Base-by-base conservation (phyloP, 2,113 vertebrate genomes). In the rat (Rattus norvegicus) region DNA sequence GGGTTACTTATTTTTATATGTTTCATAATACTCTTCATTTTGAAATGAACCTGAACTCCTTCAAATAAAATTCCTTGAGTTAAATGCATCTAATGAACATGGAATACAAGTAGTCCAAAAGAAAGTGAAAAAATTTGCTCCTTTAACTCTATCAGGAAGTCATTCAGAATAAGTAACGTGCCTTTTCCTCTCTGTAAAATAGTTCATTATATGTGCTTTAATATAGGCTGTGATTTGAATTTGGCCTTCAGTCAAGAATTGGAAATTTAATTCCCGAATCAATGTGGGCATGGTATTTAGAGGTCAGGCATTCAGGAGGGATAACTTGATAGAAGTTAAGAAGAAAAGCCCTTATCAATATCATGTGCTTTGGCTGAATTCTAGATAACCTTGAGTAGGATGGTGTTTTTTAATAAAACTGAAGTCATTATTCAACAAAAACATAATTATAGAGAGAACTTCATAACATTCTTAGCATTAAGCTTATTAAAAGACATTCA, bases 11-110 rank as follows among this genome's bases (percentile, higher is more conserved):
- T 11, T 86, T 22, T 22, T 92, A 6, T 96, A 0, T 98, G 52
- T 93, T 59, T 76, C 24, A 61, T 98, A 81, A 97, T 54, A 80
- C 56, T 94, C 98, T 94, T 36, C 92, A 93, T 96, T 96, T 94
- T 97, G 79, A 96, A 96, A 83, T 97, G 99, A 99, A 49, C 99
- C 99, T 14, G 99, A 99, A 93, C 98, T 99, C 92, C 99, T 99
- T 97, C 98, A 99, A 36, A 99, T 99, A 96, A 99, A 99, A 97
- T 99, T 99, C 94, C 99, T 99, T 79, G 99, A 99, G 97, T 98
- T 99, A 95, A 99, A 99, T 20, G 99, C 99, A 80, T 99, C 99
- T 0, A 99, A 99, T 97, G 99, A 99, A 96, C 99, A 99, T 93
- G 99, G 99, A 75, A 99, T 99, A 97, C 99, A 99, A 98, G 99